Evolutionary conservation across 2,113 vertebrate genomes (phyloP).

Genomic region (Glareola pratincola): DNA sequence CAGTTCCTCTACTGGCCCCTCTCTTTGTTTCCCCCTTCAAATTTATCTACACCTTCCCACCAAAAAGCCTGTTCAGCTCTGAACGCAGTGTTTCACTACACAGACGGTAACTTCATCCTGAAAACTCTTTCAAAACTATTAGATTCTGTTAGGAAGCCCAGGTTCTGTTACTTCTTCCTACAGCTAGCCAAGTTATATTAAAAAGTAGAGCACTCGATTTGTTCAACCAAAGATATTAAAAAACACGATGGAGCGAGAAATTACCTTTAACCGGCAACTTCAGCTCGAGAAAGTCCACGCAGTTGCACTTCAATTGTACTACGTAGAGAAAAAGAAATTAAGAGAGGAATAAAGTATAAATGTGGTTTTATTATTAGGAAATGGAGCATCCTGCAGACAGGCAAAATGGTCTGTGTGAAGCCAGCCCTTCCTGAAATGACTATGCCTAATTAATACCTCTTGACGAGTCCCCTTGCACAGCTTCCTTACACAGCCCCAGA

Average conservation of each 20-base stretch:
- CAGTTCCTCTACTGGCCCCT: not conserved
- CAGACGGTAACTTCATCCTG: not conserved
- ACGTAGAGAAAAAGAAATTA: not conserved
- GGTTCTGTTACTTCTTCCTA: not conserved
- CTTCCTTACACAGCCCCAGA: not conserved
- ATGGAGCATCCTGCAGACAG: not conserved
- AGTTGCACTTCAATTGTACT: not conserved
- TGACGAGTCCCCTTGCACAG: not conserved
- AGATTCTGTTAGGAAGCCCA: rapidly evolving
- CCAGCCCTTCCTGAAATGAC: not conserved
- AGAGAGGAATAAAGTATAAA: not conserved
- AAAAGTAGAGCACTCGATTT: not conserved
- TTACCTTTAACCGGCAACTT: not conserved
- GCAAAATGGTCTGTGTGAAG: not conserved
- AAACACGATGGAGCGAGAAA: not conserved
- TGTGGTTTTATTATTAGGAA: not conserved
- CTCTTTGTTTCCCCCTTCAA: not conserved
- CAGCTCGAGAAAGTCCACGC: not conserved
- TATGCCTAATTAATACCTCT: not conserved
- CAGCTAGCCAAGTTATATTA: not conserved
- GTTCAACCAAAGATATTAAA: not conserved
- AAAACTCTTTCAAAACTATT: not conserved
- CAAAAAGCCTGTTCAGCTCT: not conserved
- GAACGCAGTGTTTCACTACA: not conserved
- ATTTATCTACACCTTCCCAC: not conserved